Evolutionary conservation across 2,888 invertebrate species (phyloP), one percentile per base, ranked within the genome.

Genomic region (Idaea dimidiata): DNA sequence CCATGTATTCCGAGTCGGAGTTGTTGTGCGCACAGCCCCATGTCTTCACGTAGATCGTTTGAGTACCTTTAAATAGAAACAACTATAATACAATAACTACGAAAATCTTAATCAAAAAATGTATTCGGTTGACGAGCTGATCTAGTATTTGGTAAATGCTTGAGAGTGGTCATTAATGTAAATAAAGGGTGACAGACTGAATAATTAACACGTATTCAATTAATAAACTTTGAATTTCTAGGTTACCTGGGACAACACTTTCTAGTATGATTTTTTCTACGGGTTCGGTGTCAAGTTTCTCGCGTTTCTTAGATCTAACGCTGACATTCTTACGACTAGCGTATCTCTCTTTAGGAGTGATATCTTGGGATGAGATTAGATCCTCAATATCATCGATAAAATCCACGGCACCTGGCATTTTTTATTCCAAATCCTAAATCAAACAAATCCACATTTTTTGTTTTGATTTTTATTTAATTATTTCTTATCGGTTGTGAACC

Each of bases 1-100:
- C 98, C 99, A 99, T 99, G 83, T 99, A 99, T 91, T 99, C 99
- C 0, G 98, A 97, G 85, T 99, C 99, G 0, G 98, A 98, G 83
- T 95, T 98, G 87, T 99, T 99, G 90, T 99, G 99, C 0, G 99
- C 97, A 85, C 99, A 99, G 5, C 99, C 99, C 99, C 99, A 99
- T 63, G 99, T 99, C 88, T 98, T 98, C 1, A 99, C 94, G 76
- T 95, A 98, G 58, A 98, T 94, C 57, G 93, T 95, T 85, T 97
- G 95, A 0, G 97, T 97, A 0, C 98, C 97, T 80, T 93, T 92
- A 74, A 54, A 94, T 88, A 64, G 17, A 32, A 56, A 59, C 32
- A 24, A 24, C 24, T 5, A 24, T 24, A 24, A 24, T 24, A 24
- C 24, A 24, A 24, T 3, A 43, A 3, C 2, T 10, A 43, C 43